Percentiles rank a stretch among this genome's conserved stretches.
phyloP scores from a whole-genome alignment of 2,888 invertebrate species.

The Chrysomela aeneicollis region DNA sequence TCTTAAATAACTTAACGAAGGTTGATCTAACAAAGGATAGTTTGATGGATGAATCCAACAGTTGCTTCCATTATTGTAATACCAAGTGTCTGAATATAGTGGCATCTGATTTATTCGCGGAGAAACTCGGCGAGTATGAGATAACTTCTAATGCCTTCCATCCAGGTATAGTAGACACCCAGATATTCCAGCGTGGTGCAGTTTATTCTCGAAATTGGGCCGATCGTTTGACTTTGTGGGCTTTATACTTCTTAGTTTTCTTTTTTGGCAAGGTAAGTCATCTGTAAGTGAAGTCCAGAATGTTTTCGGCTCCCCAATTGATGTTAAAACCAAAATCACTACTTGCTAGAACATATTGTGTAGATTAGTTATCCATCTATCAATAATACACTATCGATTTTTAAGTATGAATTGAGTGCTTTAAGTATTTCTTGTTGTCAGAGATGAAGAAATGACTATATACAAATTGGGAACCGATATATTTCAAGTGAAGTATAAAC shows the following conservation, averaged over 20 bases:
- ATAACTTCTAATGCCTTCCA: conserved; percentile 35
- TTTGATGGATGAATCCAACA: conserved; percentile 9
- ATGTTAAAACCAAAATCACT: too few species aligned
- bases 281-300: background rate
- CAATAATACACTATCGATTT: too few species aligned
- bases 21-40: conserved; percentile 5
- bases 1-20: conserved; percentile 11
- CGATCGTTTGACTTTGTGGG: background rate
- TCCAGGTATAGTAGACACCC: conserved; percentile 35
- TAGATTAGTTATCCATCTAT: too few species aligned
- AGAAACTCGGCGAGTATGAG: conserved; percentile 32
- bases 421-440: too few species aligned
- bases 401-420: too few species aligned
- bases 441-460: too few species aligned
- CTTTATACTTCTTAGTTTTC: background rate
- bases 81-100: conserved; percentile 34
- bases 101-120: conserved; percentile 34
- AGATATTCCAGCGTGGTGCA: conserved; percentile 21
- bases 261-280: background rate
- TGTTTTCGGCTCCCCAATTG: too few species aligned
- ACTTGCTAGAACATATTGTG: too few species aligned
- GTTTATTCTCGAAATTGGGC: background rate
- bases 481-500: too few species aligned
- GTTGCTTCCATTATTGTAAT: conserved; percentile 22
- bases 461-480: too few species aligned